Percentiles rank a stretch among this genome's conserved stretches.
Evolutionary conservation across 37 sponge, comb jelly and placozoan genomes (phyloP).

Genomic region (Lycopodina hypogea): DNA sequence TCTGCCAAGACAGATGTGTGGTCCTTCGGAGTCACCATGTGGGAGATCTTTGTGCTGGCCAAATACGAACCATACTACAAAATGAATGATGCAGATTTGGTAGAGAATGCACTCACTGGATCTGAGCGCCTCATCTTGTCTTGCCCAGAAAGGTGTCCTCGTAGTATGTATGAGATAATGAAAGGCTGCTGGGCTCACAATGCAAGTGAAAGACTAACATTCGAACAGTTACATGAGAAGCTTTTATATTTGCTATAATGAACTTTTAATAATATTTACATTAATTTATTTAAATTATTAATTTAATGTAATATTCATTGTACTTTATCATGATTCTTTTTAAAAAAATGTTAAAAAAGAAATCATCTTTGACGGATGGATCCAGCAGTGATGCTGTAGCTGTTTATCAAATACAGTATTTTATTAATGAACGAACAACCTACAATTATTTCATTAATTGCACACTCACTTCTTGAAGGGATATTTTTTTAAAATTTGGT

Average conservation of each 20-base stretch:
- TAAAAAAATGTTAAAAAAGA: too few species aligned
- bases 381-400: too few species aligned
- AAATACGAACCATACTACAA: constrained; percentile 48
- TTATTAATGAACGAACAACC: too few species aligned
- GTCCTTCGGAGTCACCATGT: constrained; percentile 74
- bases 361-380: too few species aligned
- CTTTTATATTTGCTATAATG: background rate
- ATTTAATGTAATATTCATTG: too few species aligned
- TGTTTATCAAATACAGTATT: too few species aligned
- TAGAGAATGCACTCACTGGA: constrained; percentile 42
- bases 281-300: too few species aligned
- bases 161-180: constrained; percentile 61
- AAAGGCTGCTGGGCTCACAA: constrained; percentile 49
- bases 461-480: too few species aligned
- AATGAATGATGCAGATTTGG: constrained; percentile 54
- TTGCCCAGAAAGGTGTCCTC: constrained; percentile 29
- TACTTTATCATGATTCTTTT: too few species aligned
- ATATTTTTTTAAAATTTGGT: too few species aligned
- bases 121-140: constrained; percentile 8
- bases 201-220: constrained; percentile 31
- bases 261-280: too few species aligned
- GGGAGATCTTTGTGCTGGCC: constrained; percentile 69
- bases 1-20: constrained; percentile 74
- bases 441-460: too few species aligned
- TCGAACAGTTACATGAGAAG: constrained; percentile 23